phyloP scores from a whole-genome alignment of 2,113 vertebrate genomes.

The Alexandromys fortis region DNA sequence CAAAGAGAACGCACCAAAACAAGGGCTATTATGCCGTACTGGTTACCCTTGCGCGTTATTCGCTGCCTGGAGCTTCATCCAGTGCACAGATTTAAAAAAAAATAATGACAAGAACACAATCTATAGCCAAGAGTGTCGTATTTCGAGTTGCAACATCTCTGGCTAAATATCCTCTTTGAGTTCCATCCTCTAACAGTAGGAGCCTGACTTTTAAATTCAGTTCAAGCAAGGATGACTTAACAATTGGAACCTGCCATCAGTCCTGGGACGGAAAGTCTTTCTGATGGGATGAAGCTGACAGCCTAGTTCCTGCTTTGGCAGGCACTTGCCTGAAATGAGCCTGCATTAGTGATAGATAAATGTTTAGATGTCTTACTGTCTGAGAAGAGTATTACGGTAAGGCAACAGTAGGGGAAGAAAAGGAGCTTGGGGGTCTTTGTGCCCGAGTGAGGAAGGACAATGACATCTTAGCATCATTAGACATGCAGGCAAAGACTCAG shows the following conservation, averaged over 20 bases:
- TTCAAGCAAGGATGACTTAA: constrained; percentile 84
- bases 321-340: constrained; percentile 74
- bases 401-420: constrained; percentile 63
- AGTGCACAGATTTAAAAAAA: constrained; percentile 81
- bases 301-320: constrained; percentile 86
- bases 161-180: constrained; percentile 80
- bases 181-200: constrained; percentile 80
- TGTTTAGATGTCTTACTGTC: constrained; percentile 78
- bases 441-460: constrained; percentile 33
- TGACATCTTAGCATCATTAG: constrained; percentile 37
- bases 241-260: constrained; percentile 86
- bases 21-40: constrained; percentile 84
- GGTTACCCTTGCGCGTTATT: constrained; percentile 83
- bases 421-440: constrained; percentile 63
- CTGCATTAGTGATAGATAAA: constrained; percentile 81
- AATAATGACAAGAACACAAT: constrained; percentile 77
- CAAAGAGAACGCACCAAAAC: constrained; percentile 87
- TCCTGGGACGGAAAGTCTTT: constrained; percentile 83
- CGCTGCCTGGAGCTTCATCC: constrained; percentile 78
- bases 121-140: constrained; percentile 82
- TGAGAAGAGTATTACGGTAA: constrained; percentile 69
- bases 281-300: constrained; percentile 83
- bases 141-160: constrained; percentile 83
- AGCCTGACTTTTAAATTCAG: constrained; percentile 88
- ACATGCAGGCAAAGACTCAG: constrained; percentile 52